Percentiles rank a stretch among this genome's conserved stretches.
Evolutionary conservation across 2,888 invertebrate genomes (phyloP).

Genomic region (Uropetala carovei): DNA sequence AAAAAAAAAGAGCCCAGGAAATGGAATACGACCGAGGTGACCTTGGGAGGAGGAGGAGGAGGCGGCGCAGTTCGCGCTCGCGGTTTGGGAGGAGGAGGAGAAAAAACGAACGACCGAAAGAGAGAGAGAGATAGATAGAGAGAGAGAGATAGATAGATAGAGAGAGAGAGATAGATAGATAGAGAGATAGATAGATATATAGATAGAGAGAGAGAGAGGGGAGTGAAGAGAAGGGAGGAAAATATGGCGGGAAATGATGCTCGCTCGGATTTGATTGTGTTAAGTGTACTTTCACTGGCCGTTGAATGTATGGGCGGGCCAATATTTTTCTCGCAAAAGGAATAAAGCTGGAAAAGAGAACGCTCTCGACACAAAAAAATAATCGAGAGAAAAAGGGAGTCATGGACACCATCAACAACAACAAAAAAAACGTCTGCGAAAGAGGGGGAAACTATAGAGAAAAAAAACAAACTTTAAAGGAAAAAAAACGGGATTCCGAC

Average conservation of each 20-base stretch:
- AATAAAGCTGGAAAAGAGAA: neutral
- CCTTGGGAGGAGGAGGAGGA: neutral
- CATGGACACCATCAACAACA: neutral
- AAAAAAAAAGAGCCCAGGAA: no score
- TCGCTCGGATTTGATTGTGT: neutral
- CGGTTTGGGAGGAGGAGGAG: neutral
- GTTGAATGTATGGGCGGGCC: neutral
- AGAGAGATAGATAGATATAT: no score
- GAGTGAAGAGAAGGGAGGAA: no score
- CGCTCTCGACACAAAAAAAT: neutral
- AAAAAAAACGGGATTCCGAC: neutral
- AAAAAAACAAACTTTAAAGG: neutral
- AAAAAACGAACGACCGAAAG: neutral
- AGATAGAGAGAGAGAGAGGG: no score
- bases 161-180: no score
- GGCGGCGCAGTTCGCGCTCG: neutral
- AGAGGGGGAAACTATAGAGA: neutral
- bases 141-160: no score
- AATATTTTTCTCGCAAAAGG: neutral
- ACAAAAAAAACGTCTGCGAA: neutral
- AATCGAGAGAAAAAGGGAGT: neutral
- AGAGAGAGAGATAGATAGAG: no score
- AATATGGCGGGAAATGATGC: neutral
- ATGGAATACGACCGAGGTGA: neutral
- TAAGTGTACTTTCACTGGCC: neutral